phyloP scores from a whole-genome alignment of 2,113 vertebrate species.

The Aegithalos caudatus region DNA sequence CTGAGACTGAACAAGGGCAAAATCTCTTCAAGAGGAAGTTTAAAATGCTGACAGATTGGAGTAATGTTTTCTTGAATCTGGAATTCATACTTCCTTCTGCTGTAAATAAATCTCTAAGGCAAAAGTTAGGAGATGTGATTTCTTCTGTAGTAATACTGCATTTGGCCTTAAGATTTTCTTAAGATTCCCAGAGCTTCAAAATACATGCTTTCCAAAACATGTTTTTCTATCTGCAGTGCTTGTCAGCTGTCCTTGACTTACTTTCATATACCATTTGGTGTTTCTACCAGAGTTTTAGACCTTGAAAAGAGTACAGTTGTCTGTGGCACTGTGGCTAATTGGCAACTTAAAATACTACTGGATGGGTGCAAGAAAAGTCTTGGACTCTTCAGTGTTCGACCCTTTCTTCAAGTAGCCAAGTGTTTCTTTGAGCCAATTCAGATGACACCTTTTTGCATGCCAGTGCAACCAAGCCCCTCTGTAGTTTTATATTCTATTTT shows the following conservation, averaged over 20 bases:
- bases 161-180: not conserved
- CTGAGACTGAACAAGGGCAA: not conserved
- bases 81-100: slow-evolving; percentile 20
- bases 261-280: not conserved
- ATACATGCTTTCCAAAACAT: not conserved
- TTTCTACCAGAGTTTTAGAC: not conserved
- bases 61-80: slow-evolving; percentile 21
- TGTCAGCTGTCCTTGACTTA: not conserved
- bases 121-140: not conserved
- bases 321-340: not conserved
- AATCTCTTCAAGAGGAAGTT: slow-evolving; percentile 33
- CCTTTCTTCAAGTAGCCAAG: not conserved
- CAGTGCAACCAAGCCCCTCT: not conserved
- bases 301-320: not conserved
- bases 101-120: slow-evolving; percentile 24
- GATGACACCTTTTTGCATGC: not conserved
- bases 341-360: not conserved
- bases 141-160: not conserved
- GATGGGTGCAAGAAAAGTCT: not conserved
- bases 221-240: not conserved
- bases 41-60: slow-evolving; percentile 23
- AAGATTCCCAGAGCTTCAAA: not conserved
- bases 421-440: not conserved
- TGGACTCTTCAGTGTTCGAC: not conserved
- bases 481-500: slow-evolving; percentile 27